phyloP scores from a whole-genome alignment of 2,113 vertebrate species.

The Lanius collurio region DNA sequence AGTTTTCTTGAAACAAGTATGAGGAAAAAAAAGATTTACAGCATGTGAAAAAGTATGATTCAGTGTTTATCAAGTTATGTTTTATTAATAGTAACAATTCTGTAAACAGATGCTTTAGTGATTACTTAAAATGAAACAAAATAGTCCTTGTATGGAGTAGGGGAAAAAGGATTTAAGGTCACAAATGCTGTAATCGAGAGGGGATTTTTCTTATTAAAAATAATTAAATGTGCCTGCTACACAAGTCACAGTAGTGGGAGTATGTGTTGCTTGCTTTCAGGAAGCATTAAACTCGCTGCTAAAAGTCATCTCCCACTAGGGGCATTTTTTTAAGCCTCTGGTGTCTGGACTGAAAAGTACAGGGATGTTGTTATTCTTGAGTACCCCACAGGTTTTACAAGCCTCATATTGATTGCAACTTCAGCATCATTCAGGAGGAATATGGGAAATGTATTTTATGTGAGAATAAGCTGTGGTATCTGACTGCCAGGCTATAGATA shows the following conservation, averaged over 20 bases:
- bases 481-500: not conserved
- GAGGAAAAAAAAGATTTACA: not conserved
- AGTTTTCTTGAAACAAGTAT: not conserved
- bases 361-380: not conserved
- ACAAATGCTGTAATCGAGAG: not conserved
- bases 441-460: not conserved
- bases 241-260: not conserved
- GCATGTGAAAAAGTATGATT: slow-evolving; percentile 42
- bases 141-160: not conserved
- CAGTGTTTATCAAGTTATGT: slow-evolving; percentile 36
- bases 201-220: not conserved
- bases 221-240: not conserved
- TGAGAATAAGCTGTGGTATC: not conserved
- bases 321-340: not conserved
- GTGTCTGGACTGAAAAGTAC: not conserved
- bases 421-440: not conserved
- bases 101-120: slow-evolving; percentile 54
- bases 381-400: not conserved
- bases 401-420: not conserved
- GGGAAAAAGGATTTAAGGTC: slow-evolving; percentile 9
- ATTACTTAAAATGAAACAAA: slow-evolving; percentile 36
- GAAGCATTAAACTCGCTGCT: not conserved
- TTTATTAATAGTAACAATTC: slow-evolving; percentile 53
- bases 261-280: not conserved
- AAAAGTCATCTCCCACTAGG: not conserved